A percentile compares a stretch with the other conserved stretches of the same genome.
These are phyloP conservation scores for Papilio glaucus DNA, from an alignment of 1,140 invertebrate species.

Conservation along the genomic window DNA sequence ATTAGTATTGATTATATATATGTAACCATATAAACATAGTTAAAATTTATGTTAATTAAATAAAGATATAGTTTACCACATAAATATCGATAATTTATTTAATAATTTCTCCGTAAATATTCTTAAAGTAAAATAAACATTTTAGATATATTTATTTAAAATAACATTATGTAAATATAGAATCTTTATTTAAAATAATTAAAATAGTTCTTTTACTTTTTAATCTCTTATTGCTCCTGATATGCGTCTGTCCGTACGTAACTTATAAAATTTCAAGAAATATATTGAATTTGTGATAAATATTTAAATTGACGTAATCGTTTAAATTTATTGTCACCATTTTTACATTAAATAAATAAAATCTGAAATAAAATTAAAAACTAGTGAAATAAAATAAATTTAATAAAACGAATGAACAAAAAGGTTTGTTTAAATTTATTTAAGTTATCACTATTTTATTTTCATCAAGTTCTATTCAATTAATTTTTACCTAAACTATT, in stretches of 20 bases:
- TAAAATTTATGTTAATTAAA: background rate
- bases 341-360: constrained; percentile 35
- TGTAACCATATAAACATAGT: too few relatives aligned
- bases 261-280: constrained; percentile 41
- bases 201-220: background rate
- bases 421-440: too few relatives aligned
- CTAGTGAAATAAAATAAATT: too few relatives aligned
- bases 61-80: constrained; percentile 10
- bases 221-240: constrained; percentile 53
- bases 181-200: constrained; percentile 29
- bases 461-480: background rate
- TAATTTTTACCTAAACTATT: constrained; percentile 15
- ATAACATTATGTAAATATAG: constrained; percentile 27
- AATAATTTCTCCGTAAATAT: constrained; percentile 12
- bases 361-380: too few relatives aligned
- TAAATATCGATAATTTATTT: constrained; percentile 46
- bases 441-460: too few relatives aligned
- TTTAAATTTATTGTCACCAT: constrained; percentile 52
- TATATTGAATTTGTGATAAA: constrained; percentile 42
- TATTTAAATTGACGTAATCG: constrained; percentile 51
- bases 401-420: too few relatives aligned
- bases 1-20: too few relatives aligned
- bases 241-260: constrained; percentile 47
- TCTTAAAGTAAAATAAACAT: constrained; percentile 21
- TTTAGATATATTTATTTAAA: constrained; percentile 1